Percentiles rank a stretch among this genome's conserved stretches.
Evolutionary conservation across 2,113 vertebrate species (phyloP).

Genomic region (Seriola dumerili): DNA sequence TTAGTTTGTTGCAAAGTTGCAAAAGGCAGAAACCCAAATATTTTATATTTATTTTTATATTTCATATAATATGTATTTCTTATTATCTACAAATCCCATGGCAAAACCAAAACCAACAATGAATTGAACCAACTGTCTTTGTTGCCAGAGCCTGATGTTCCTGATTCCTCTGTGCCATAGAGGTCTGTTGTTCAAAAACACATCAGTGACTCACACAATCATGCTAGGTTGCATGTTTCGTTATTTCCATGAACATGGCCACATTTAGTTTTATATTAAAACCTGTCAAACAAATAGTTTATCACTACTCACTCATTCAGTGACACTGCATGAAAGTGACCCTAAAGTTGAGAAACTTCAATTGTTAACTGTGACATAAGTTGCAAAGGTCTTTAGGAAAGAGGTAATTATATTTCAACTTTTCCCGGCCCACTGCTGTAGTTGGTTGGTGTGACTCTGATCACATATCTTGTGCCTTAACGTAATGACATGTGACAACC

Average conservation of each 20-base stretch:
- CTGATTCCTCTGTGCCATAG: not conserved
- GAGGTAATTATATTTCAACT: not conserved
- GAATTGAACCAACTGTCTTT: not conserved
- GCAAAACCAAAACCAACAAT: not conserved
- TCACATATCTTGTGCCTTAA: not conserved
- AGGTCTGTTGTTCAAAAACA: not conserved
- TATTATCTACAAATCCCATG: not conserved
- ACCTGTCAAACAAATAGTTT: too few relatives aligned
- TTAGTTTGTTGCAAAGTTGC: not conserved
- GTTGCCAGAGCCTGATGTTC: not conserved
- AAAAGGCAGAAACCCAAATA: not conserved
- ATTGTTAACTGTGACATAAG: not conserved
- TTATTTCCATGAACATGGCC: not conserved
- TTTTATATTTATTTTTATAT: not conserved
- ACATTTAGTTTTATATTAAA: too few relatives aligned
- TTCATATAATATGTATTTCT: not conserved
- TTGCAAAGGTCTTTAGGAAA: not conserved
- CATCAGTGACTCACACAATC: not conserved
- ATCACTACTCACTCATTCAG: too few relatives aligned
- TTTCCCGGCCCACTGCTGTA: not conserved
- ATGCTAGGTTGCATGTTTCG: not conserved
- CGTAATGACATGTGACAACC: slow-evolving; percentile 26
- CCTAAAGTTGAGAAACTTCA: not conserved
- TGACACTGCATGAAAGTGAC: too few relatives aligned
- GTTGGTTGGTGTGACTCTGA: not conserved